Percentiles rank a stretch among this genome's conserved stretches.
These are phyloP conservation scores for Catocala nupta DNA, from an alignment of 2,888 invertebrate species.

Conservation along the genomic window DNA sequence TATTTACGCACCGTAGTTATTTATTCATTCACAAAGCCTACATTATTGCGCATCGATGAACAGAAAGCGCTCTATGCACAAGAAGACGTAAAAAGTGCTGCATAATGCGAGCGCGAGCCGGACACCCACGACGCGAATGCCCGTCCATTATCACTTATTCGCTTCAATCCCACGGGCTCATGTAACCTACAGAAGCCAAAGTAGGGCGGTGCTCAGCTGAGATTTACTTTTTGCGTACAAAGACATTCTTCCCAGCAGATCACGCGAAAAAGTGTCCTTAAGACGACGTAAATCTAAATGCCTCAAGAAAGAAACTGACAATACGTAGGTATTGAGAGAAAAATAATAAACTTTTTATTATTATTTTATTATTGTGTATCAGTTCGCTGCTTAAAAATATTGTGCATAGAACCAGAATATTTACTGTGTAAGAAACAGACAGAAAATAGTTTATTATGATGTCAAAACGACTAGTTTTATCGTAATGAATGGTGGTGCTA, in stretches of 20 bases:
- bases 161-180: conserved; percentile 79
- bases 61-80: conserved; percentile 62
- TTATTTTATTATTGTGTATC: neutral
- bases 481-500: too few species aligned
- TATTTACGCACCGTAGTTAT: conserved; percentile 64
- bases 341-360: too few species aligned
- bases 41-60: conserved; percentile 73
- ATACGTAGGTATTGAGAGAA: conserved; percentile 3
- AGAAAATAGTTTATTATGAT: too few species aligned
- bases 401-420: conserved; percentile 10
- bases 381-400: conserved; percentile 6
- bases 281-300: conserved; percentile 39
- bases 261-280: conserved; percentile 61
- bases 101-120: conserved; percentile 73
- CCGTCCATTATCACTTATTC: conserved; percentile 67
- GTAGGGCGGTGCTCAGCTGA: conserved; percentile 70
- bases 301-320: conserved; percentile 33
- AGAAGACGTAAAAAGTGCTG: conserved; percentile 73
- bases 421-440: too few species aligned
- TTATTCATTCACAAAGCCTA: conserved; percentile 76
- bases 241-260: conserved; percentile 70
- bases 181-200: conserved; percentile 78
- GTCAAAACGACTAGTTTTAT: too few species aligned
- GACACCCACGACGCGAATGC: conserved; percentile 84
- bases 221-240: conserved; percentile 73